Evolutionary conservation across 2,797 vertebrate genomes (phyloP).

Genomic region (Sebastes oblongus): DNA sequence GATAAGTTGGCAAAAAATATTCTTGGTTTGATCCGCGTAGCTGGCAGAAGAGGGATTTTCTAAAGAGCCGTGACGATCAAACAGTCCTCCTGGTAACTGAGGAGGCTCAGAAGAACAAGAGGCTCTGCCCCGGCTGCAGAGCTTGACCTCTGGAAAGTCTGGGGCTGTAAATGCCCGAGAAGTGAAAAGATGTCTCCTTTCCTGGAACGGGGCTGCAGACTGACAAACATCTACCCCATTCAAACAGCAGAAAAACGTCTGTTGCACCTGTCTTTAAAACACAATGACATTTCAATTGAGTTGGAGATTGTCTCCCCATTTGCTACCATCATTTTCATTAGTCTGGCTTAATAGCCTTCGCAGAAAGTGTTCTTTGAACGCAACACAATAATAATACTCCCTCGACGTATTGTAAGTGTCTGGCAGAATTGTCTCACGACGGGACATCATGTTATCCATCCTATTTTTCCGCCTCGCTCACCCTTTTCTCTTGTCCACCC

Average conservation of each 20-base stretch:
- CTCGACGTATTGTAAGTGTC: slow-evolving; percentile 71
- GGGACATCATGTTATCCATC: slow-evolving; percentile 77
- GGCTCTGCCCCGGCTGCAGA: background rate
- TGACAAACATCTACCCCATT: slow-evolving; percentile 42
- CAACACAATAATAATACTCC: slow-evolving; percentile 72
- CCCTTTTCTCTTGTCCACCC: slow-evolving; percentile 76
- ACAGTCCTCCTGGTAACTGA: background rate
- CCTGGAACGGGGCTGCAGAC: background rate
- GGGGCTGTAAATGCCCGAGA: background rate
- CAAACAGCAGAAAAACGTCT: slow-evolving; percentile 54
- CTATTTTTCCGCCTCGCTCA: slow-evolving; percentile 69
- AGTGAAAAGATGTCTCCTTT: background rate
- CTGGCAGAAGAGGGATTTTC: background rate
- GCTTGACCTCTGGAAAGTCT: background rate
- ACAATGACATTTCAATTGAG: slow-evolving; percentile 81
- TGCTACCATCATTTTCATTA: slow-evolving; percentile 78
- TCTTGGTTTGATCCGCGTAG: background rate
- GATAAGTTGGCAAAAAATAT: no score
- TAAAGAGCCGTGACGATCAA: background rate
- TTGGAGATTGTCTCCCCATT: slow-evolving; percentile 74
- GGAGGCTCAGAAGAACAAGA: background rate
- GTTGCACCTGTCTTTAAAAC: slow-evolving; percentile 72
- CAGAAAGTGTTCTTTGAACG: slow-evolving; percentile 72
- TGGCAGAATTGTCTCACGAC: slow-evolving; percentile 76
- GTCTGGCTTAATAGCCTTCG: slow-evolving; percentile 74